These are phyloP conservation scores for Polyergus mexicanus DNA, from an alignment of 1,140 invertebrate species.

Conservation along the genomic window DNA sequence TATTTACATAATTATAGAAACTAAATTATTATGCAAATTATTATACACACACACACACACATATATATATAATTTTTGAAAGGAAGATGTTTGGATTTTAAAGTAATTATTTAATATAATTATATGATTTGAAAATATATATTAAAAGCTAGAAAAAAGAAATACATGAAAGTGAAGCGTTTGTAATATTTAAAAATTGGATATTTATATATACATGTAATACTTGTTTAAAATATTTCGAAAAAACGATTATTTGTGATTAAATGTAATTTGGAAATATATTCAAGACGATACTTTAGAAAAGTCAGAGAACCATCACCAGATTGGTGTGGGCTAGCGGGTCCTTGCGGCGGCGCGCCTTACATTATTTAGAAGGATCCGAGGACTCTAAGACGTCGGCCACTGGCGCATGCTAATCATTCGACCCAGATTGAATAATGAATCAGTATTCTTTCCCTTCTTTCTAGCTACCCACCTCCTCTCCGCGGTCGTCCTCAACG, in stretches of 20 bases:
- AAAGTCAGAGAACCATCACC: conserved; percentile 39
- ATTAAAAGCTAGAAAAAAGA: neutral
- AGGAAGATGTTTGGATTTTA: neutral
- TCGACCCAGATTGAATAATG: conserved; percentile 87
- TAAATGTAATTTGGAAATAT: conserved; percentile 40
- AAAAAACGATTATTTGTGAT: neutral
- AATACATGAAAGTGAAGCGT: neutral
- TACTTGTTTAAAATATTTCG: neutral
- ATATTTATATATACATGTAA: neutral
- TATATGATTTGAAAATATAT: neutral
- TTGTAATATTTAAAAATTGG: neutral
- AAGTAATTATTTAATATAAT: neutral
- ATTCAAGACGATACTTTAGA: conserved; percentile 35
- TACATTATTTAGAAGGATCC: conserved; percentile 86
- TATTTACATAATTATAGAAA: neutral
- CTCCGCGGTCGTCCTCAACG: conserved; percentile 64
- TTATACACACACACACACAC: neutral
- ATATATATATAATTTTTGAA: neutral
- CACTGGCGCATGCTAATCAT: conserved; percentile 86
- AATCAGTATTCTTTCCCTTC: conserved; percentile 86
- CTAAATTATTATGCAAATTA: conserved; percentile 10
- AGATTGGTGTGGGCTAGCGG: conserved; percentile 58
- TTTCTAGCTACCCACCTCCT: conserved; percentile 72
- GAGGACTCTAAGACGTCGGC: conserved; percentile 76
- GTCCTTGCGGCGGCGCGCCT: conserved; percentile 73